Evolutionary conservation across 2,888 invertebrate genomes (phyloP), one percentile per base, ranked within the genome.

Genomic region (Mantis religiosa): DNA sequence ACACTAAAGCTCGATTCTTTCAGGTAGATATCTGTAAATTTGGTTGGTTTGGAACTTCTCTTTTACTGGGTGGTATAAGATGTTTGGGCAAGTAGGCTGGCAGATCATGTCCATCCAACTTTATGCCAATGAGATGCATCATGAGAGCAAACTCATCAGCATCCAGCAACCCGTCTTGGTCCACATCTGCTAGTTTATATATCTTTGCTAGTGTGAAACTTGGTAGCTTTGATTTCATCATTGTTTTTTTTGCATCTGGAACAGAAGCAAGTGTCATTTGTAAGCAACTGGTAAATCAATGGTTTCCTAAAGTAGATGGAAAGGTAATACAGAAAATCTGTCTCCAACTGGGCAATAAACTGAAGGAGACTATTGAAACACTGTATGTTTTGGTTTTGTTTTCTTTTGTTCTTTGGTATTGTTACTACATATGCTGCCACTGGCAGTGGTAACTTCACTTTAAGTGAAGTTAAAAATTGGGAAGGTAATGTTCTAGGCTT

Each of bases 161-260:
- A 94, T 99, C 99, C 91, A 99, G 94, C 94, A 97, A 96, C 81
- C 99, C 99, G 93, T 99, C 99, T 92, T 97, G 96, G 94, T 99
- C 99, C 91, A 99, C 96, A 94, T 99, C 99, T 3, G 99, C 96
- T 91, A 99, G 94, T 94, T 99, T 99, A 99, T 99, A 99, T 92
- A 99, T 98, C 95, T 97, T 98, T 91, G 98, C 98, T 91, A 99
- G 96, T 90, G 99, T 98, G 82, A 98, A 97, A 93, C 99, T 99
- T 9, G 99, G 99, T 92, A 99, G 95, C 94, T 99, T 99, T 47
- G 99, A 99, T 94, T 99, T 99, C 90, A 98, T 96, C 97, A 99
- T 98, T 94, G 99, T 99, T 88, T 96, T 95, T 94, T 98, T 99
- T 89, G 98, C 99, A 92, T 96, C 97, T 97, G 82, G n/a, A 54